Percentiles rank a stretch among this genome's conserved stretches.
These are phyloP conservation scores for Thymallus thymallus DNA, from an alignment of 2,113 vertebrate genomes.

Conservation along the genomic window DNA sequence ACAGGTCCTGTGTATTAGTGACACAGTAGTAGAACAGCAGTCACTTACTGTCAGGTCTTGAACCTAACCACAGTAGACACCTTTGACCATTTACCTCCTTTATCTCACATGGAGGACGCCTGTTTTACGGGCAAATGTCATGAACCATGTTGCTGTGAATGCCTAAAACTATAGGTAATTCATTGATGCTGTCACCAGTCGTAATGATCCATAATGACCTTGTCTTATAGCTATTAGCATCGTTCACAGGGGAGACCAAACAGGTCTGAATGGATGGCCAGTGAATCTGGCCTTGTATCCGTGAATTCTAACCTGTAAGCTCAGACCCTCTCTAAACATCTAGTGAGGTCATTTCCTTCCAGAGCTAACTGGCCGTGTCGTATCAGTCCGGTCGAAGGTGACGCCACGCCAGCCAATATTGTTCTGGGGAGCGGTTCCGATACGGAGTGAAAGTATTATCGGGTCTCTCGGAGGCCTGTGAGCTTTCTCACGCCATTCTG, in stretches of 20 bases:
- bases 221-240: conserved; percentile 20
- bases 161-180: background rate
- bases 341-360: conserved; percentile 51
- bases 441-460: conserved; percentile 52
- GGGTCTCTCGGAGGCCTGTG: conserved; percentile 36
- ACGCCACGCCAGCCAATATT: conserved; percentile 1
- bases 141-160: background rate
- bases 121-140: background rate
- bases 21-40: conserved; percentile 12
- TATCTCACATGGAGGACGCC: conserved; percentile 37
- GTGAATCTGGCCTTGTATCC: conserved; percentile 11
- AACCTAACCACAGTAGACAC: conserved; percentile 2
- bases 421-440: conserved; percentile 25
- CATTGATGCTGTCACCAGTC: conserved; percentile 30
- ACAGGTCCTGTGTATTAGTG: conserved; percentile 20
- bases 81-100: conserved; percentile 35
- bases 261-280: conserved; percentile 5
- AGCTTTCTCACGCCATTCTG: conserved; percentile 64
- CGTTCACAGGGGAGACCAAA: conserved; percentile 35
- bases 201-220: conserved; percentile 1
- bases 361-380: conserved; percentile 12
- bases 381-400: conserved; percentile 23
- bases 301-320: conserved; percentile 48
- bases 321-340: conserved; percentile 19
- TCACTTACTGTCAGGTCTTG: conserved; percentile 19